Base-by-base conservation (phyloP, 2,888 invertebrate species). In the Hypolimnas misippus region DNA sequence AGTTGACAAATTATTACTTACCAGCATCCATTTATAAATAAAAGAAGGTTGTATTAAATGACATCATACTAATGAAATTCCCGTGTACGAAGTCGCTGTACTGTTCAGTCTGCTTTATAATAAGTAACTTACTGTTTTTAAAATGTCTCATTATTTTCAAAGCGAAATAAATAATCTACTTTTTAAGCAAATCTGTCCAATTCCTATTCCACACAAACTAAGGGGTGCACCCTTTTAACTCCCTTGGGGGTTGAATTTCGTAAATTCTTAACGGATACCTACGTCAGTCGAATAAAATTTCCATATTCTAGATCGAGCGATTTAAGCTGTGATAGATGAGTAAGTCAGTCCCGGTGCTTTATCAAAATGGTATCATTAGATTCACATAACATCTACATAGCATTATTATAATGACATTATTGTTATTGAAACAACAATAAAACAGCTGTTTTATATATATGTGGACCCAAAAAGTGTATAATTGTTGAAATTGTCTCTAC, bases 341-440 rank as follows among this genome's bases (percentile, higher is more conserved):
- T 38, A n/a, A n/a, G 35, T 38, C 35, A n/a, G n/a, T n/a, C 35
- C n/a, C n/a, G n/a, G 12, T 38, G n/a, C 33, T n/a, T 38, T 38
- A 38, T 38, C 35, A 38, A n/a, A n/a, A 38, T 38, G 35, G n/a
- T 38, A n/a, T 38, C 35, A 38, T 38, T 38, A 38, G n/a, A 38
- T n/a, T 38, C 35, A 38, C 35, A 12, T 38, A n/a, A 35, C 3
- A 35, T 38, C 4, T 38, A 33, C 33, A 33, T 33, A 0, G 12
- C 4, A n/a, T 38, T n/a, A n/a, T n/a, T n/a, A 38, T 38, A 38
- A 38, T 2, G 35, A 38, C 4, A 38, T 38, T 38, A 12, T 12
- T 38, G n/a, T 38, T 12, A 0, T n/a, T n/a, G 12, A n/a, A 4
- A 12, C n/a, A n/a, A 38, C 12, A 10, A 2, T 33, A 33, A 33